Evolutionary conservation across 2,113 vertebrate genomes (phyloP).

Genomic region (Stigmatopora nigra): DNA sequence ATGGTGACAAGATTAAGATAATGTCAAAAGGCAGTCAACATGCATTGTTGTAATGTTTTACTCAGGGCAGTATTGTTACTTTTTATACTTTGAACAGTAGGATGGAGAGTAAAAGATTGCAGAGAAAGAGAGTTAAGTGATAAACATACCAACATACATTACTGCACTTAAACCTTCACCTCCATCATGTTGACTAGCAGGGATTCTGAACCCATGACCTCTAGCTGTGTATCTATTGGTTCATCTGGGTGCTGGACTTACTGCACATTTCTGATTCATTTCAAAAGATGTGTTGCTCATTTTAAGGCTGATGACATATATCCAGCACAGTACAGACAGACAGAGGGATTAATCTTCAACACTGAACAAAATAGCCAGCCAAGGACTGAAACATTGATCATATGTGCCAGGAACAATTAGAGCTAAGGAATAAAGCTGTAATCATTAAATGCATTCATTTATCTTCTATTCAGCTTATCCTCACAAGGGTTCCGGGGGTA

Average conservation of each 20-base stretch:
- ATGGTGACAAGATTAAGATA: background rate
- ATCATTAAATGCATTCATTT: too few species aligned
- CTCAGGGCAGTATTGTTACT: background rate
- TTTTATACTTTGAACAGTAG: background rate
- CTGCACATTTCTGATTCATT: background rate
- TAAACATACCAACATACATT: conserved; percentile 22
- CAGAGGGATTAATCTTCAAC: too few species aligned
- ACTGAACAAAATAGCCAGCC: background rate
- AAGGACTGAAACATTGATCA: background rate
- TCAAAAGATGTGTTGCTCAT: conserved; percentile 1
- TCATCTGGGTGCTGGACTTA: conserved; percentile 5
- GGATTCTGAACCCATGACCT: conserved; percentile 39
- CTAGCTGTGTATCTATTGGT: conserved; percentile 26
- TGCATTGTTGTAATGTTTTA: background rate
- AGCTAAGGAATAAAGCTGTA: background rate
- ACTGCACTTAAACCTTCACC: conserved; percentile 38
- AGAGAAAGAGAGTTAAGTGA: background rate
- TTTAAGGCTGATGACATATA: background rate
- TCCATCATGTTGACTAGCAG: conserved; percentile 13
- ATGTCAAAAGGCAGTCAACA: background rate
- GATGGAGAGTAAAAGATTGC: background rate
- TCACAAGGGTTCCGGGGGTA: too few species aligned
- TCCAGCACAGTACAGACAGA: background rate
- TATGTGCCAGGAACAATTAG: background rate
- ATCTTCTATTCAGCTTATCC: too few species aligned